phyloP scores from a whole-genome alignment of 1,140 invertebrate species.

The Penaeus chinensis region DNA sequence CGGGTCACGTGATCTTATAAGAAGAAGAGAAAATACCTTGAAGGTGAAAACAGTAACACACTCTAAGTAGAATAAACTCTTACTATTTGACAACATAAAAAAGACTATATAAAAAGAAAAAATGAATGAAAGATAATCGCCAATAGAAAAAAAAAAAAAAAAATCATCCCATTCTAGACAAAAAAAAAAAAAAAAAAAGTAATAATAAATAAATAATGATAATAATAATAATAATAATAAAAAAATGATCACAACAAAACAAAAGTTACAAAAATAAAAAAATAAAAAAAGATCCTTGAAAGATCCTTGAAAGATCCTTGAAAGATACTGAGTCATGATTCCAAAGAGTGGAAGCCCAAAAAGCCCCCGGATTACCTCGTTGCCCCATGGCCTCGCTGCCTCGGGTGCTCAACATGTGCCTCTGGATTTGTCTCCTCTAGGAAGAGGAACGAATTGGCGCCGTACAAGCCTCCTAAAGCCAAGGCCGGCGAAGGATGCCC shows the following conservation, averaged over 20 bases:
- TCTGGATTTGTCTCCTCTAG: conserved; percentile 16
- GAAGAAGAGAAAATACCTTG: not conserved
- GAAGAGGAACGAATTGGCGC: conserved; percentile 40
- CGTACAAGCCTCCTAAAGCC: conserved; percentile 61
- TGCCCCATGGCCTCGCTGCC: not conserved
- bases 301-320: too few relatives aligned
- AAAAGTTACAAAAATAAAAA: too few relatives aligned
- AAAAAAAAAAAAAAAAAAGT: not conserved
- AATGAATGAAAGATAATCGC: not conserved
- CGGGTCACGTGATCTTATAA: not conserved
- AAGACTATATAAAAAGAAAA: not conserved
- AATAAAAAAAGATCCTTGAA: too few relatives aligned
- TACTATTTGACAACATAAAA: not conserved
- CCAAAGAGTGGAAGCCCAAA: too few relatives aligned
- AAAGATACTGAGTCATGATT: too few relatives aligned
- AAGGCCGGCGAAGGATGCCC: conserved; percentile 86
- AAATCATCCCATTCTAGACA: not conserved
- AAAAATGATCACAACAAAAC: too few relatives aligned
- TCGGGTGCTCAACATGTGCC: conserved; percentile 3
- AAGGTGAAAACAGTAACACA: not conserved
- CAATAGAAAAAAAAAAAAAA: not conserved
- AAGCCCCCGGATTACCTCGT: too few relatives aligned
- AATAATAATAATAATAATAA: too few relatives aligned
- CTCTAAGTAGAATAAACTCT: not conserved
- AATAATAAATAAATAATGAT: too few relatives aligned